Evolutionary conservation across 2,797 vertebrate species (phyloP), one percentile per base, ranked within the genome.

Genomic region (Rhodeus uyekii): DNA sequence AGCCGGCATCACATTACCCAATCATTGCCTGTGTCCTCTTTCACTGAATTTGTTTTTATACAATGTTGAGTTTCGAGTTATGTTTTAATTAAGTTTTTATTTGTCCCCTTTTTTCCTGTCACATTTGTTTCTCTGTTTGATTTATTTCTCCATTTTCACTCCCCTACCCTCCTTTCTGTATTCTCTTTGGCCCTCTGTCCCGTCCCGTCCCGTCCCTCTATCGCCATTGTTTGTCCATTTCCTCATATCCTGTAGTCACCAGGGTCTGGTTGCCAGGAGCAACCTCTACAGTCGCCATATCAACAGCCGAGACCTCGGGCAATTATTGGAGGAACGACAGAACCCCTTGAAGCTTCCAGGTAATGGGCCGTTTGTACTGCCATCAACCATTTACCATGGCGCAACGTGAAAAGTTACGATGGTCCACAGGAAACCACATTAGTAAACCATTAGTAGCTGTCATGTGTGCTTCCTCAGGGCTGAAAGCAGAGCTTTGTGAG

Each of bases 231-330:
- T 64, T 83, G 32, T 78, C 69, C 78, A 83, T 67, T 63, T 50
- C 69, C 78, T 87, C 48, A 76, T 60, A 72, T 84, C 65, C 81
- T 69, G 73, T 78, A 95, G 94, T 85, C 84, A 90, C 61, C 90
- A 90, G 87, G 92, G 91, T 79, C 88, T 93, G 65, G 91, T 91
- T 87, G 92, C 93, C 87, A 87, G 89, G 86, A 74, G 85, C 89
- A 93, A 89, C 87, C 88, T 93, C 83, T 92, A 93, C 94, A 94
- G 93, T 87, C 91, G 92, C 3, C 89, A 94, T 87, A 83, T 92
- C 89, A 91, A 90, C 89, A 71, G 81, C 80, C 63, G 81, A 81
- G 82, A 81, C 63, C 27, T 83, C 71, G 60, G 72, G 77, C 84
- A 80, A 42, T 83, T 80, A 83, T 81, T 90, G 84, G 86, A 76